Evolutionary conservation across 1,140 invertebrate genomes (phyloP).

Genomic region (Bombus waltoni): DNA sequence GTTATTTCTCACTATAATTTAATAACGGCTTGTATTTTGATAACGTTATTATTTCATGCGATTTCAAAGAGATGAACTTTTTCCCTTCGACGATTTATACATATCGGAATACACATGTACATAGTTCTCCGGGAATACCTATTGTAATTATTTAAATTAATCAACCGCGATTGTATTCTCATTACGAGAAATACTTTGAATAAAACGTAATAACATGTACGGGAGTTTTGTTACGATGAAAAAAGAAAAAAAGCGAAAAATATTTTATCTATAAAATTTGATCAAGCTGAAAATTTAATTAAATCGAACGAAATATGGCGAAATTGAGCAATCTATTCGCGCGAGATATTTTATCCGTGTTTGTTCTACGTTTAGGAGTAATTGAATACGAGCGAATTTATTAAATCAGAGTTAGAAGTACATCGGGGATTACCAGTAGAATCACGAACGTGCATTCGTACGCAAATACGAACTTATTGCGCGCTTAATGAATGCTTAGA

Average conservation of each 20-base stretch:
- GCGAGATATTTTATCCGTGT: conserved; percentile 1
- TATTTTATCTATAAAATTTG: not conserved
- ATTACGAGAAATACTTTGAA: not conserved
- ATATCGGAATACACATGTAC: not conserved
- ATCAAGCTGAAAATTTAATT: not conserved
- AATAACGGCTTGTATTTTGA: conserved; percentile 72
- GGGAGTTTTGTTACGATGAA: no score
- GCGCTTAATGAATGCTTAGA: not conserved
- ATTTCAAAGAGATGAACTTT: conserved; percentile 35
- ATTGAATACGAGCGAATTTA: not conserved
- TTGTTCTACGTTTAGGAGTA: not conserved
- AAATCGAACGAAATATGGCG: not conserved
- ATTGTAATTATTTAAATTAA: not conserved
- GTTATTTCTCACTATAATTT: conserved; percentile 75
- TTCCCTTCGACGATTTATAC: conserved; percentile 9
- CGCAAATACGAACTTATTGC: not conserved
- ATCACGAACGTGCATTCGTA: not conserved
- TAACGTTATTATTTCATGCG: conserved; percentile 68
- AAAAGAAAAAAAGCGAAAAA: not conserved
- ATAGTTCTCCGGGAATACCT: not conserved
- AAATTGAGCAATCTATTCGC: not conserved
- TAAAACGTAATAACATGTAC: not conserved
- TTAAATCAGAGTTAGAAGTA: conserved; percentile 18
- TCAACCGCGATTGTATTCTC: not conserved
- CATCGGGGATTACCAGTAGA: not conserved